A percentile compares a stretch with the other conserved stretches of the same genome.
phyloP scores from a whole-genome alignment of 2,888 invertebrate genomes.

The Zonitis immaculata region DNA sequence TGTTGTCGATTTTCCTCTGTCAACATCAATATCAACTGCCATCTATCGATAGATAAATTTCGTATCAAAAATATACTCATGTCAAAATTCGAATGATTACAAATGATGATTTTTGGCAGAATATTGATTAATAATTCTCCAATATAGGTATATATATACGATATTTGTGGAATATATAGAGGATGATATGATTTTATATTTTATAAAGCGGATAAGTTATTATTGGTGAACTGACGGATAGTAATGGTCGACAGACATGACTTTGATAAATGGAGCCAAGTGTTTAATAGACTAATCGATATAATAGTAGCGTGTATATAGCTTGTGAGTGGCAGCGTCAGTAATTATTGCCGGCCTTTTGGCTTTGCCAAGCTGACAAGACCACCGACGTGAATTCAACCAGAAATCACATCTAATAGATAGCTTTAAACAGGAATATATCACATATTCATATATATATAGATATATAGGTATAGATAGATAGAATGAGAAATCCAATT shows the following conservation, averaged over 20 bases:
- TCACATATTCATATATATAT: background rate
- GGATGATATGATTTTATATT: slow-evolving; percentile 34
- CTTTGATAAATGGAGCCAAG: slow-evolving; percentile 52
- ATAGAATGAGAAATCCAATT: no score
- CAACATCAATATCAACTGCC: no score
- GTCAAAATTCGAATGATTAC: slow-evolving; percentile 4
- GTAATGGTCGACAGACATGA: slow-evolving; percentile 38
- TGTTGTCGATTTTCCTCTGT: background rate
- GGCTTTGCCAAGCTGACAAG: slow-evolving; percentile 30
- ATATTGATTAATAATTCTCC: slow-evolving; percentile 11
- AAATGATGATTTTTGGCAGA: slow-evolving; percentile 1
- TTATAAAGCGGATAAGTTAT: slow-evolving; percentile 35
- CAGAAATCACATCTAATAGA: slow-evolving; percentile 3
- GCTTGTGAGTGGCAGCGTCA: slow-evolving; percentile 46
- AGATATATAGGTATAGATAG: no score
- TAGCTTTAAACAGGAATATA: background rate
- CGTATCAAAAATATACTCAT: background rate
- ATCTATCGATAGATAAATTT: no score
- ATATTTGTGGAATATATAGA: no score
- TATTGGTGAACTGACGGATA: slow-evolving; percentile 32
- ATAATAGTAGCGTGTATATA: slow-evolving; percentile 46
- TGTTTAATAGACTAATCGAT: slow-evolving; percentile 54
- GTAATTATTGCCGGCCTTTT: slow-evolving; percentile 45
- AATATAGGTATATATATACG: no score
- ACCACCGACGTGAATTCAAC: slow-evolving; percentile 19